phyloP scores from a whole-genome alignment of 2,113 vertebrate species.

The Triplophysa tibetana region DNA sequence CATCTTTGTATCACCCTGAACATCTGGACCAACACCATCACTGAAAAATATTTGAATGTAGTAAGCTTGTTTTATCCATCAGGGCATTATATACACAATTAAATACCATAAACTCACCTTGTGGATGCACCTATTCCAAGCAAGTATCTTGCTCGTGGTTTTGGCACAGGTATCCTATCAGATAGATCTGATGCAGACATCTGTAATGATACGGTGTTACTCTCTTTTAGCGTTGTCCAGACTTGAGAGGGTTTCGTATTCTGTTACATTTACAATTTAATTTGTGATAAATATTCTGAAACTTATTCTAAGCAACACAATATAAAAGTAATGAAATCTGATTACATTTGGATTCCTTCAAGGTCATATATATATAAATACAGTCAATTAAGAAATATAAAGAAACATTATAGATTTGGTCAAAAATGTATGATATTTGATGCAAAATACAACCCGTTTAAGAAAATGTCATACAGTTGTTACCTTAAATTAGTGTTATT shows the following conservation, averaged over 20 bases:
- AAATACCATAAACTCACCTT: conserved; percentile 28
- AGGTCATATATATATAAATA: no score
- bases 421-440: no score
- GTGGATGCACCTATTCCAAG: neutral
- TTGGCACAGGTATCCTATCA: conserved; percentile 39
- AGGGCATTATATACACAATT: neutral
- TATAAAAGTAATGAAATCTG: no score
- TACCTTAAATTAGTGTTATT: no score
- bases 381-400: no score
- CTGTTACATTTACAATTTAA: no score
- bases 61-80: neutral
- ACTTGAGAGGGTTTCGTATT: no score
- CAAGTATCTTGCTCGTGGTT: conserved; percentile 31
- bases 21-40: neutral
- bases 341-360: no score
- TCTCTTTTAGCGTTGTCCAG: no score
- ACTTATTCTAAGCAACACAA: no score
- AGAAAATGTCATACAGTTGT: neutral
- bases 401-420: no score
- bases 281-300: no score
- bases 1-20: neutral
- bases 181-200: conserved; percentile 2
- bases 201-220: neutral
- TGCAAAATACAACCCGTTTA: neutral
- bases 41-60: neutral